phyloP scores from a whole-genome alignment of 2,888 invertebrate species.

The Chrysomela aeneicollis region DNA sequence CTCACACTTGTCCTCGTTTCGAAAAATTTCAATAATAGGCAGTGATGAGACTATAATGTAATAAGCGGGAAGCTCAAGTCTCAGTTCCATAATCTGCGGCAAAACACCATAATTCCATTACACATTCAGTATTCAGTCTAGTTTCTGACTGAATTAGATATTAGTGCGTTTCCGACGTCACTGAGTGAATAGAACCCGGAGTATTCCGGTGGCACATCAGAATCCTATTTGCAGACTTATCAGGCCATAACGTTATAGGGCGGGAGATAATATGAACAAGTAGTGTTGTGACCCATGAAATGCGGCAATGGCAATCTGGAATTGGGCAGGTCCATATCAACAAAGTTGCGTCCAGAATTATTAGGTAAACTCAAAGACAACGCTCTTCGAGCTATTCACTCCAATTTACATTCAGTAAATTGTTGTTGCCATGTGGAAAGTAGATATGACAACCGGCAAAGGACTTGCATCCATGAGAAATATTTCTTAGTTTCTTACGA shows the following conservation, averaged over 20 bases:
- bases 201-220: not conserved
- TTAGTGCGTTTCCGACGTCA: not conserved
- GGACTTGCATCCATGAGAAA: too few relatives aligned
- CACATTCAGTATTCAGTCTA: not conserved
- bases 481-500: too few relatives aligned
- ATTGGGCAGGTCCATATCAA: not conserved
- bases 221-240: not conserved
- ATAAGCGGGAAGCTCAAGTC: too few relatives aligned
- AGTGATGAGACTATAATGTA: too few relatives aligned
- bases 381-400: not conserved
- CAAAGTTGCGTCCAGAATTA: not conserved
- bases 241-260: not conserved
- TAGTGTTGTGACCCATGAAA: not conserved
- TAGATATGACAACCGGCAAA: too few relatives aligned
- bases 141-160: not conserved
- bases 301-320: not conserved
- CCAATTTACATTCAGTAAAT: not conserved
- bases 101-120: not conserved
- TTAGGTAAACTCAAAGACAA: not conserved
- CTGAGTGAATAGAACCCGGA: not conserved
- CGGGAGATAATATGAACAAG: not conserved
- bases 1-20: too few relatives aligned
- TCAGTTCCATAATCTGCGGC: not conserved
- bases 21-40: too few relatives aligned
- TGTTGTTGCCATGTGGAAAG: not conserved